Percentiles rank a stretch among this genome's conserved stretches.
phyloP scores from a whole-genome alignment of 2,797 vertebrate genomes.

The Trachops cirrhosus region DNA sequence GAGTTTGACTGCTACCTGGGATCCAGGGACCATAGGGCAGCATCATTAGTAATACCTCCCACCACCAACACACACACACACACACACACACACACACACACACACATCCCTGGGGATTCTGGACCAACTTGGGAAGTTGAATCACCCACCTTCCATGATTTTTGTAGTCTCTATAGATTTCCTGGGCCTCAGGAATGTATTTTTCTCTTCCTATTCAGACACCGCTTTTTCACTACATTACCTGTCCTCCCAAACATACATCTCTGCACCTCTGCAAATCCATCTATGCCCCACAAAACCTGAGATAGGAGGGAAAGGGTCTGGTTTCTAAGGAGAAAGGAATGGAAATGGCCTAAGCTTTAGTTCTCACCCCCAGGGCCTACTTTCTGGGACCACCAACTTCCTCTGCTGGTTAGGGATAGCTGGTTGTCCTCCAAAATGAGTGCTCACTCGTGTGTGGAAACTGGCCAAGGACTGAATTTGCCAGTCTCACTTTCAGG shows the following conservation, averaged over 20 bases:
- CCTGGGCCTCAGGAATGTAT: not conserved
- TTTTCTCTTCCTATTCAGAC: not conserved
- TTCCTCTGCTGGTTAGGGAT: not conserved
- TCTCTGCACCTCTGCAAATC: not conserved
- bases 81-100: no score
- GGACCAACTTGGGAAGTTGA: not conserved
- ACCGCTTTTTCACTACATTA: not conserved
- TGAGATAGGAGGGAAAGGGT: not conserved
- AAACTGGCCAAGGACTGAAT: not conserved
- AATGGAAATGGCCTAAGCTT: not conserved
- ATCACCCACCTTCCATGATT: not conserved
- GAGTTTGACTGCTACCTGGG: not conserved
- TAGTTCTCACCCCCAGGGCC: not conserved
- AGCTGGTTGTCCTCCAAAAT: not conserved
- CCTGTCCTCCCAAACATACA: not conserved
- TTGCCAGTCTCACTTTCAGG: not conserved
- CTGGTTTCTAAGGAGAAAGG: not conserved
- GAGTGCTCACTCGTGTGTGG: rapidly evolving
- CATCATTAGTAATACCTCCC: not conserved
- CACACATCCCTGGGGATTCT: not conserved
- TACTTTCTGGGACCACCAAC: not conserved
- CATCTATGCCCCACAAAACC: not conserved
- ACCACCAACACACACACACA: not conserved
- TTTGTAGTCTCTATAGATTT: not conserved
- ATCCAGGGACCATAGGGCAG: not conserved